Percentiles rank a stretch among this genome's conserved stretches.
phyloP scores from a whole-genome alignment of 2,888 invertebrate species.

The Sialis lutaria region DNA sequence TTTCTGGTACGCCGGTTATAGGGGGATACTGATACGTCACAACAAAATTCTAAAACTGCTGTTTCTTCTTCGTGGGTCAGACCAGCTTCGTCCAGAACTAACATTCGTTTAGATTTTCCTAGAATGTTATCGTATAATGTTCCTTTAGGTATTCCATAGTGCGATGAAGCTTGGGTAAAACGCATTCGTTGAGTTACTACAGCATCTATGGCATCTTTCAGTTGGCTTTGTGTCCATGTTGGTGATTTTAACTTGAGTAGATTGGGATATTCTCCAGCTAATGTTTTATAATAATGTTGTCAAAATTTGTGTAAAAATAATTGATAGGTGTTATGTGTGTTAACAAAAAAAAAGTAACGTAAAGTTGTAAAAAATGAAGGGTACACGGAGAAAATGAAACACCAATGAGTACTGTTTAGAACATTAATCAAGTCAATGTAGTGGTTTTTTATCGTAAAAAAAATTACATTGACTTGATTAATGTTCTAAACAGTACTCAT shows the following conservation, averaged over 20 bases:
- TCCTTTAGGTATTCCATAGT: conserved; percentile 58
- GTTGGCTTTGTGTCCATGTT: conserved; percentile 55
- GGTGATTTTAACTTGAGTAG: conserved; percentile 56
- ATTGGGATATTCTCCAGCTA: conserved; percentile 34
- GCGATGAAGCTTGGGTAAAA: conserved; percentile 55
- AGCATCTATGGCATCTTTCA: conserved; percentile 58
- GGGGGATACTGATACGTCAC: conserved; percentile 48
- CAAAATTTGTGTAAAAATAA: neutral
- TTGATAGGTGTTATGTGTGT: too few relatives aligned
- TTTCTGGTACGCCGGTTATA: conserved; percentile 57
- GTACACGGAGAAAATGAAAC: too few relatives aligned
- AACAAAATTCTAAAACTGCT: conserved; percentile 52
- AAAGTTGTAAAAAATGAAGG: too few relatives aligned
- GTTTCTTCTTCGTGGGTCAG: conserved; percentile 41
- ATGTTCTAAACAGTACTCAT: too few relatives aligned
- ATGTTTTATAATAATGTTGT: too few relatives aligned
- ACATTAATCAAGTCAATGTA: too few relatives aligned
- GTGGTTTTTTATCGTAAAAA: too few relatives aligned
- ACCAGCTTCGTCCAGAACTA: conserved; percentile 51
- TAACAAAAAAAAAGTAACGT: too few relatives aligned
- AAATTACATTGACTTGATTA: too few relatives aligned
- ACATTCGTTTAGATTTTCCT: conserved; percentile 61
- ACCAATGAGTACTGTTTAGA: too few relatives aligned
- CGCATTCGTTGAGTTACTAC: conserved; percentile 60
- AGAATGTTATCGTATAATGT: conserved; percentile 63